Evolutionary conservation across 2,888 invertebrate species (phyloP), one percentile per base, ranked within the genome.

Genomic region (Lepidonotus clava): DNA sequence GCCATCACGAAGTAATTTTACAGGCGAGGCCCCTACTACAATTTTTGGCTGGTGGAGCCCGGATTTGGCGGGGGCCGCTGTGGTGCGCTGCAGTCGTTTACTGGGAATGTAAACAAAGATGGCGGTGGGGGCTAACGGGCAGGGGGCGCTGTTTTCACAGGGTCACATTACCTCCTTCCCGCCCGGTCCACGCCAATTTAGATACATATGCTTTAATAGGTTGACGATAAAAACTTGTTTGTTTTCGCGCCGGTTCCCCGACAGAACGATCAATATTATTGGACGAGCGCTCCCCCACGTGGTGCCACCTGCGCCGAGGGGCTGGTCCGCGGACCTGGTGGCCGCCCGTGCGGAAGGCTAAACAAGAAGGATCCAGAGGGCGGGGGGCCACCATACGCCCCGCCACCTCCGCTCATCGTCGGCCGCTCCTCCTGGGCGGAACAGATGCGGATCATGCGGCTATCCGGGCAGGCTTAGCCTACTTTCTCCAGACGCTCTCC

Each of bases 151-250:
- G 80, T 80, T 80, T 80, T 80, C 80, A 80, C 51, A 80, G 24
- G 80, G 51, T 80, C 80, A 51, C 32, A 80, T 80, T 80, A 80
- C 80, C 5, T 41, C 28, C 32, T 41, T 5, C 24, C 80, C 41
- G 0, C 36, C 28, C 4, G 46, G 14, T 40, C 18, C 21, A 53
- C 76, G 71, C 71, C 85, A 85, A 85, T 85, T 85, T 67, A 85
- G 85, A 85, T 85, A 85, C 85, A 85, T 85, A 85, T 46, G 67
- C 61, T 51, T 51, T 83, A 56, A 83, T 83, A 51, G 56, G 83
- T 24, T 28, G 83, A 36, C 36, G 83, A 83, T 83, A 83, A 83
- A 83, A 83, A 83, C 53, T 34, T 83, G 83, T 83, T 83, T 83
- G 56, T 83, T 83, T 83, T 83, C 83, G 11, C 83, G n/a, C 56